Evolutionary conservation across 2,888 invertebrate genomes (phyloP).

Genomic region (Eilema caniola): DNA sequence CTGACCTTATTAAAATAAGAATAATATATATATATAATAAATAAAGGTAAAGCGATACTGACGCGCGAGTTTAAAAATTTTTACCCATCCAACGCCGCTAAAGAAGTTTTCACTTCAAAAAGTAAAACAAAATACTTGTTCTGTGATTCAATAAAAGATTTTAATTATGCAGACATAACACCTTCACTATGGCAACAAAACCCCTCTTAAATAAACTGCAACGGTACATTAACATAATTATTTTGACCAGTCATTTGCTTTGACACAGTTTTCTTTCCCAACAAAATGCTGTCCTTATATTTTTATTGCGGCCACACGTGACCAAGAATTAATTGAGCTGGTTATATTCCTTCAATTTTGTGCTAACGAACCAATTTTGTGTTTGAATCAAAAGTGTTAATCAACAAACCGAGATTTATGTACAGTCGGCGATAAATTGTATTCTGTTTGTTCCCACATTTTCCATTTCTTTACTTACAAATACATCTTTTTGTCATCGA

Average conservation of each 20-base stretch:
- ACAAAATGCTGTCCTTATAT: constrained; percentile 12
- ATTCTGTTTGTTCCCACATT: too few species aligned
- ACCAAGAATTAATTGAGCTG: background rate
- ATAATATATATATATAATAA: too few species aligned
- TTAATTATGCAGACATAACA: background rate
- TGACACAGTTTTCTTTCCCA: constrained; percentile 18
- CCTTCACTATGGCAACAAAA: background rate
- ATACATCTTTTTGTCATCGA: too few species aligned
- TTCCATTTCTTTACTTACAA: too few species aligned
- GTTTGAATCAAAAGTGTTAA: constrained; percentile 1
- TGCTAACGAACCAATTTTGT: constrained; percentile 1
- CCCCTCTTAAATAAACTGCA: constrained; percentile 27
- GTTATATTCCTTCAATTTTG: background rate
- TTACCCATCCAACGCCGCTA: too few species aligned
- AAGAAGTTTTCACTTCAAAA: too few species aligned
- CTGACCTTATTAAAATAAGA: too few species aligned
- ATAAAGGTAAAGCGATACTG: too few species aligned
- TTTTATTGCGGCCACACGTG: constrained; percentile 20
- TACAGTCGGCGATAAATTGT: background rate
- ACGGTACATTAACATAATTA: constrained; percentile 33
- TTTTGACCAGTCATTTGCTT: constrained; percentile 35
- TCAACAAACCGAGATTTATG: background rate
- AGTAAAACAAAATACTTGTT: too few species aligned
- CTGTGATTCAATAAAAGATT: background rate
- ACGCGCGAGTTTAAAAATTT: too few species aligned